Evolutionary conservation across 2,888 invertebrate genomes (phyloP).

Genomic region (Drosophila fulvimacula): DNA sequence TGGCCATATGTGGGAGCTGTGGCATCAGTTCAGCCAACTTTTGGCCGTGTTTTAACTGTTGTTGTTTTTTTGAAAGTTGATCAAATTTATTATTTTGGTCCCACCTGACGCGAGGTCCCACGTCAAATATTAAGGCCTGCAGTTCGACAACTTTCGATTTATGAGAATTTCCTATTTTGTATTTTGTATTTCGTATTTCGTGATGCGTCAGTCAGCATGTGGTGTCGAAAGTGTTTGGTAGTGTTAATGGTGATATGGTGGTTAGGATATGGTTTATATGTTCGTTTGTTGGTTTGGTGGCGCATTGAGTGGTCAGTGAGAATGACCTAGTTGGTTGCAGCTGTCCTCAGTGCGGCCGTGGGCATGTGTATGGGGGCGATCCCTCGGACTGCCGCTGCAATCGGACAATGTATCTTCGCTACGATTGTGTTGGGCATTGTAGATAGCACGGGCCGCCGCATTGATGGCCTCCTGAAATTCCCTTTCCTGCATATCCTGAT

Average conservation of each 20-base stretch:
- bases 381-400: neutral
- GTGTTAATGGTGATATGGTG: neutral
- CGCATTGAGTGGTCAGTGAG: constrained; percentile 22
- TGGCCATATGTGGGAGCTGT: constrained; percentile 19
- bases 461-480: constrained; percentile 6
- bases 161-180: constrained; percentile 20
- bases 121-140: constrained; percentile 46
- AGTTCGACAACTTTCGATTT: constrained; percentile 33
- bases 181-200: neutral
- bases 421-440: neutral
- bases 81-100: neutral
- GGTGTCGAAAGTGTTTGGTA: neutral
- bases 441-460: neutral
- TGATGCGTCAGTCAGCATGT: neutral
- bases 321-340: constrained; percentile 43
- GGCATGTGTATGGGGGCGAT: neutral
- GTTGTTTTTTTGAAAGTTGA: neutral
- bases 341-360: constrained; percentile 17
- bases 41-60: neutral
- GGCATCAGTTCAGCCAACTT: constrained; percentile 19
- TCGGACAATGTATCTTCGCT: neutral
- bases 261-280: neutral
- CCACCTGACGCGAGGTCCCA: constrained; percentile 34
- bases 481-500: constrained; percentile 2
- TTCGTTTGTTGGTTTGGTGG: neutral